A percentile compares a stretch with the other conserved stretches of the same genome.
phyloP scores from a whole-genome alignment of 2,797 vertebrate species.

The Chrysocyon brachyurus region DNA sequence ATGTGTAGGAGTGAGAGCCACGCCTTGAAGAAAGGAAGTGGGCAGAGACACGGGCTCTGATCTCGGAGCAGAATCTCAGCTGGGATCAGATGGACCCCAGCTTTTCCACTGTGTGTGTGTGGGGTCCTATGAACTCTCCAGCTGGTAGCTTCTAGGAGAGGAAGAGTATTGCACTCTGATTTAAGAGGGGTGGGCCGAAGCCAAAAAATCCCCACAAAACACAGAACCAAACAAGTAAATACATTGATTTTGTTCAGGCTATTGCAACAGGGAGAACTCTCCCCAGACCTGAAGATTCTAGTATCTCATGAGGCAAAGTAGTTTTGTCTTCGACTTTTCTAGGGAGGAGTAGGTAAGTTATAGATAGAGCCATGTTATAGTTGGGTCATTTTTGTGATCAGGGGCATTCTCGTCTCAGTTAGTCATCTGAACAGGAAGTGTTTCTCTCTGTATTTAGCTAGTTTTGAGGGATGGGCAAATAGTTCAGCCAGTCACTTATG shows the following conservation, averaged over 20 bases:
- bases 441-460: neutral
- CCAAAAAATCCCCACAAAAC: neutral
- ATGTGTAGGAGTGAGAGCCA: neutral
- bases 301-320: neutral
- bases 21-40: neutral
- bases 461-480: neutral
- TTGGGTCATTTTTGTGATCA: neutral
- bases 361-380: neutral
- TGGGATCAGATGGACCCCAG: neutral
- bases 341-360: neutral
- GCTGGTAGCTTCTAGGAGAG: neutral
- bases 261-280: neutral
- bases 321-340: neutral
- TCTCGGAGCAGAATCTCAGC: too few species aligned
- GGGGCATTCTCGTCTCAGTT: neutral
- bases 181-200: neutral
- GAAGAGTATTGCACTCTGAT: too few species aligned
- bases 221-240: neutral
- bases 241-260: neutral
- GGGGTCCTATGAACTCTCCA: neutral
- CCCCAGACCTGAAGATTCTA: neutral
- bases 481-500: neutral
- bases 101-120: too few species aligned
- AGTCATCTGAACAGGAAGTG: neutral
- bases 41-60: neutral